These are phyloP conservation scores for Caradrina kadenii DNA, from an alignment of 2,888 invertebrate genomes.

Conservation along the genomic window DNA sequence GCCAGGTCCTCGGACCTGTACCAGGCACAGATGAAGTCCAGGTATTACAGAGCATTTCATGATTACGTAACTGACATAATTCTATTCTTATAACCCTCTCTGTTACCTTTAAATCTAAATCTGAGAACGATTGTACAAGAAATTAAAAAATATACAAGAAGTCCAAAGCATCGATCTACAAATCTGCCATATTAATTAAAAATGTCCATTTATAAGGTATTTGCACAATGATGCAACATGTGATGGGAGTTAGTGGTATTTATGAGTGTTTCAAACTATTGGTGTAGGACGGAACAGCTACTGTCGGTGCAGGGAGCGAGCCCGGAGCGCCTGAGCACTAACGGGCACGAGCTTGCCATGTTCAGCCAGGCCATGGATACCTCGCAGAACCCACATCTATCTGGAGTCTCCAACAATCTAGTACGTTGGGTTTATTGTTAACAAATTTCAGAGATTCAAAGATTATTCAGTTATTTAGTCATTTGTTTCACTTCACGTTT, in stretches of 20 bases:
- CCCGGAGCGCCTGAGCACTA: conserved; percentile 91
- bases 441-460: too few species aligned
- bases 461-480: too few species aligned
- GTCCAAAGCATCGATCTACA: too few species aligned
- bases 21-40: conserved; percentile 91
- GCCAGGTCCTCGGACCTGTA: conserved; percentile 93
- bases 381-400: conserved; percentile 91
- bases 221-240: neutral
- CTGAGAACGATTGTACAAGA: too few species aligned
- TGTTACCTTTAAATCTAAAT: too few species aligned
- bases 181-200: too few species aligned
- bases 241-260: conserved; percentile 66
- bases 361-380: conserved; percentile 95
- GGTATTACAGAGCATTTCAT: conserved; percentile 77
- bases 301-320: conserved; percentile 86
- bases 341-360: conserved; percentile 93
- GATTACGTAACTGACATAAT: conserved; percentile 14
- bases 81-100: too few species aligned
- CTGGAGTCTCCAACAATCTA: conserved; percentile 88
- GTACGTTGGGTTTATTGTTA: conserved; percentile 68
- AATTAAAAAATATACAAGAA: too few species aligned
- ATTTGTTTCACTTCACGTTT: too few species aligned
- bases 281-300: conserved; percentile 88
- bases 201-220: too few species aligned
- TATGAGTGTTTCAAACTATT: conserved; percentile 74